Evolutionary conservation across 2,113 vertebrate genomes (phyloP), one percentile per base, ranked within the genome.

Genomic region (Dicerorhinus sumatrensis): DNA sequence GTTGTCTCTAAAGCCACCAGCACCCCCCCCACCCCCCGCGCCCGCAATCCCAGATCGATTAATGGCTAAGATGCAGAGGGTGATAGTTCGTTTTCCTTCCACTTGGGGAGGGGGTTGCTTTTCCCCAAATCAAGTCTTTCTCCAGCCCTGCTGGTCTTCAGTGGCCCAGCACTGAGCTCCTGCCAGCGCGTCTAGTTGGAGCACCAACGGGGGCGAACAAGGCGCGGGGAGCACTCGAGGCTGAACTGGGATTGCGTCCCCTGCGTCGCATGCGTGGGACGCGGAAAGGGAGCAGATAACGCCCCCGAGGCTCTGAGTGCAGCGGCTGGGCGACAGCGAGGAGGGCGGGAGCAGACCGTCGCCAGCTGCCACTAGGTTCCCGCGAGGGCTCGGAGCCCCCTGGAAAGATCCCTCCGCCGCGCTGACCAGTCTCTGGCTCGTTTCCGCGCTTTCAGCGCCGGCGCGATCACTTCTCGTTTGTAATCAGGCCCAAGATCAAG

Each of bases 401-500:
- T 0, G 12, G 51, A 65, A 75, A 67, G 79, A 96, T 92, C 69
- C 89, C 42, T 88, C 48, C 27, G 67, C 96, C 17, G 8, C 12
- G n/a, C 54, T 48, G 46, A 80, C 33, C 82, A 20, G 48, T 27
- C 60, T 33, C 0, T 27, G 63, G 36, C 70, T 84, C 1, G 36
- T 60, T 29, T 39, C 12, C 0, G 14, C 13, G 36, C 39, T 73
- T 89, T 75, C 31, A 70, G 80, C 3, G 65, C 46, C 1, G 2
- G 51, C 29, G 21, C 4, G 48, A 14, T 86, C 89, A 20, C 54
- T 67, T 96, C 33, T 97, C 65, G 12, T 82, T 89, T 13, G 46
- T 46, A 31, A 89, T 84, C 36, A 10, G 16, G 29, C 29, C 36
- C n/a, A 51, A 86, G 91, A 97, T 96, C 93, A 69, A 93, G 95